phyloP scores from a whole-genome alignment of 2,113 vertebrate genomes.

The Leptosomus discolor region DNA sequence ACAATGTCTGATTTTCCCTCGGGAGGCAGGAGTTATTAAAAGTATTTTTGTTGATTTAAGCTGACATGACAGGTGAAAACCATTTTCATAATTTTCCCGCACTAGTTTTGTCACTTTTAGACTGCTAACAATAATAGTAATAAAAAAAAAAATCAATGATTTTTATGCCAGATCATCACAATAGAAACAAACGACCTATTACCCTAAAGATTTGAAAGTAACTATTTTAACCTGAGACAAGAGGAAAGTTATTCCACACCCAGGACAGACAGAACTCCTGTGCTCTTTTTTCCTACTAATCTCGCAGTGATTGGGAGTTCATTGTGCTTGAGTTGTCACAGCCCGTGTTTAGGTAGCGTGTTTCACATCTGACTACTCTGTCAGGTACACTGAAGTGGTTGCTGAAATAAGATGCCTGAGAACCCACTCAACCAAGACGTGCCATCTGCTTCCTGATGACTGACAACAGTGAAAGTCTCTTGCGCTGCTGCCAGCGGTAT shows the following conservation, averaged over 20 bases:
- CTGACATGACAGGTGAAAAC: not conserved
- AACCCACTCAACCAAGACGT: not conserved
- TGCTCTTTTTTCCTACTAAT: not conserved
- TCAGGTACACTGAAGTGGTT: not conserved
- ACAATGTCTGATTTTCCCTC: not conserved
- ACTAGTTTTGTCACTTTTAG: not conserved
- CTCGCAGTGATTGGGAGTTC: not conserved
- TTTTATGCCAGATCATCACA: not conserved
- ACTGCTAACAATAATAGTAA: not conserved
- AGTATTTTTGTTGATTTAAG: not conserved
- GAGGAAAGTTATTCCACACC: not conserved
- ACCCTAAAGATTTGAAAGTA: not conserved
- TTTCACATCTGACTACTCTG: not conserved
- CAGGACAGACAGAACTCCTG: not conserved
- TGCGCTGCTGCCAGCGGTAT: not conserved
- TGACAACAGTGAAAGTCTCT: not conserved
- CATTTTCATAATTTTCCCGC: not conserved
- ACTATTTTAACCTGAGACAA: not conserved
- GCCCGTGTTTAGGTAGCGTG: accelerated
- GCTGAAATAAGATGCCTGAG: not conserved
- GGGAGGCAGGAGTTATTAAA: not conserved
- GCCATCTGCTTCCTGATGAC: conserved; percentile 25
- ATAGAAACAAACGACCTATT: not conserved
- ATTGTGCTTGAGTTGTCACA: not conserved
- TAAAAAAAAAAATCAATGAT: not conserved